These are phyloP conservation scores for Candoia aspera DNA, from an alignment of 2,113 vertebrate species.

Conservation along the genomic window DNA sequence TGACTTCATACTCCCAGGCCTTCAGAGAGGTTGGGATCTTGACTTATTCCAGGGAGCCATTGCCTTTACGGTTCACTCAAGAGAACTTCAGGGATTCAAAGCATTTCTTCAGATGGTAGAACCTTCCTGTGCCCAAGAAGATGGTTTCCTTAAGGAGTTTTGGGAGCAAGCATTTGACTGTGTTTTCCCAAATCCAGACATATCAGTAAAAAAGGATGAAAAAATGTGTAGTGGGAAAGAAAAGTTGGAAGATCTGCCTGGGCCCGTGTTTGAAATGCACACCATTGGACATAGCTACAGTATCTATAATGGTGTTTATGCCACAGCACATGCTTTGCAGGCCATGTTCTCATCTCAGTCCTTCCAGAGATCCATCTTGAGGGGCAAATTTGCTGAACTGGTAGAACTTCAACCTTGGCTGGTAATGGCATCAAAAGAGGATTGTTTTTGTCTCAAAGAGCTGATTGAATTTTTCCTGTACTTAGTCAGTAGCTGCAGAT, in stretches of 20 bases:
- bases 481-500: no score
- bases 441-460: no score
- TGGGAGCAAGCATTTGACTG: conserved; percentile 17
- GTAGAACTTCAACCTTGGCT: not conserved
- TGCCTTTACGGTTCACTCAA: not conserved
- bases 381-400: not conserved
- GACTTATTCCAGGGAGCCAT: not conserved
- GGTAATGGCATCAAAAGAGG: not conserved
- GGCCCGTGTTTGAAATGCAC: not conserved
- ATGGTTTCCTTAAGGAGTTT: not conserved
- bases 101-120: not conserved
- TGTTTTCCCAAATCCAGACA: not conserved
- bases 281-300: not conserved
- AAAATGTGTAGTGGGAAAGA: not conserved
- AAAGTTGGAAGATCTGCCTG: not conserved
- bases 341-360: not conserved
- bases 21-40: not conserved
- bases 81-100: not conserved
- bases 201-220: accelerated
- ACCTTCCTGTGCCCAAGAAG: not conserved
- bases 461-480: no score
- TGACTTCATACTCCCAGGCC: not conserved
- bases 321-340: not conserved
- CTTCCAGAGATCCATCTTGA: not conserved
- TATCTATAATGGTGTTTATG: not conserved